Evolutionary conservation across 2,113 vertebrate genomes (phyloP).

Genomic region (Uropsilus gracilis): DNA sequence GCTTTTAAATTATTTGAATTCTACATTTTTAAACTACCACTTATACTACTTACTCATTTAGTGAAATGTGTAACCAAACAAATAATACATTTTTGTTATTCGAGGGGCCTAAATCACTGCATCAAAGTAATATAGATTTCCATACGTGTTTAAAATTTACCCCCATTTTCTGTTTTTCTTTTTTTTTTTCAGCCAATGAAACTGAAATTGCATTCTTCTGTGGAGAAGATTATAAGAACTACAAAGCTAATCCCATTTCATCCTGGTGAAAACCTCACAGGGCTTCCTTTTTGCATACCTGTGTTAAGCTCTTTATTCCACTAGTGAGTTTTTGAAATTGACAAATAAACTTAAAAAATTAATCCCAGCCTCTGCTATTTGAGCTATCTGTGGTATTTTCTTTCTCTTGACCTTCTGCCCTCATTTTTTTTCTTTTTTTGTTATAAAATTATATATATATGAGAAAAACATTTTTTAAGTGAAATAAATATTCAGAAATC

Average conservation of each 20-base stretch:
- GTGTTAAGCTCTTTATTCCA: conserved; percentile 83
- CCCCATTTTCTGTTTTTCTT: conserved; percentile 74
- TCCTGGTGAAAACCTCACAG: conserved; percentile 84
- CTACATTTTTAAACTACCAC: not conserved
- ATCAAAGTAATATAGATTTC: conserved; percentile 13
- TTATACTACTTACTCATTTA: conserved; percentile 4
- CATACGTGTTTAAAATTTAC: conserved; percentile 51
- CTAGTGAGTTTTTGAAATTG: conserved; percentile 82
- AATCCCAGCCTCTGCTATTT: conserved; percentile 28
- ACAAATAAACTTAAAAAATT: conserved; percentile 85
- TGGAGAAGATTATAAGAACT: conserved; percentile 91
- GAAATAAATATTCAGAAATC: conserved; percentile 45
- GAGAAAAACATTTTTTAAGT: conserved; percentile 18
- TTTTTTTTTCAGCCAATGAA: conserved; percentile 88
- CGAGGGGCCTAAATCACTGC: not conserved
- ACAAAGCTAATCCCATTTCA: conserved; percentile 91
- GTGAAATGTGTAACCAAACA: not conserved
- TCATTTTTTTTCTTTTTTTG: not conserved
- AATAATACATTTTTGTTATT: not conserved
- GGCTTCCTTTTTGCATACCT: conserved; percentile 56
- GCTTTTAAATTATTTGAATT: conserved; percentile 42
- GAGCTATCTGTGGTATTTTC: conserved; percentile 15
- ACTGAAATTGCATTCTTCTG: conserved; percentile 96
- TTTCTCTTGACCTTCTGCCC: not conserved
- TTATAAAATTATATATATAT: conserved; percentile 32